These are phyloP conservation scores for Autographa gamma DNA, from an alignment of 2,888 invertebrate species.

Conservation along the genomic window DNA sequence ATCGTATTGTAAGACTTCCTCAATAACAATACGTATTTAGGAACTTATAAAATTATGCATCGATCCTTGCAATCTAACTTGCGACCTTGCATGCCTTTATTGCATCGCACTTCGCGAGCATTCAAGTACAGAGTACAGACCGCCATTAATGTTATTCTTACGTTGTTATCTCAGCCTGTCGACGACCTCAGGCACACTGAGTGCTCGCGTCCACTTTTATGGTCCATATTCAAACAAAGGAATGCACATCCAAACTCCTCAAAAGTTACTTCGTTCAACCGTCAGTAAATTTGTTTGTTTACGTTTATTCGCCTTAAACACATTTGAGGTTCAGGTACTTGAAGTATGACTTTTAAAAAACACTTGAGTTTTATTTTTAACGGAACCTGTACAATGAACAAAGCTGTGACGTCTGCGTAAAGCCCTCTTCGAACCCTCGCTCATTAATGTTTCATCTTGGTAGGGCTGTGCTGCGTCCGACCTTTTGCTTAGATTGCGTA, in stretches of 20 bases:
- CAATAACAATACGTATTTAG: conserved; percentile 51
- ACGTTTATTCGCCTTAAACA: conserved; percentile 33
- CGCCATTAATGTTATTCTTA: conserved; percentile 52
- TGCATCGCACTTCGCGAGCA: conserved; percentile 49
- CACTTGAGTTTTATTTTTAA: conserved; percentile 65
- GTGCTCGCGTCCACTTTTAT: conserved; percentile 40
- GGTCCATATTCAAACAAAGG: conserved; percentile 47
- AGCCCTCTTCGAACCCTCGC: conserved; percentile 66
- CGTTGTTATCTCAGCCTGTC: conserved; percentile 57
- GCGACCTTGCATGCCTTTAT: conserved; percentile 55
- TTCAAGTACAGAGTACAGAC: conserved; percentile 45
- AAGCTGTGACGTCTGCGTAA: conserved; percentile 60
- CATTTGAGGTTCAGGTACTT: conserved; percentile 25
- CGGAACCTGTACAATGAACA: conserved; percentile 57
- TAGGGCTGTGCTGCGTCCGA: conserved; percentile 41
- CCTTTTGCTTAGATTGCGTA: conserved; percentile 38
- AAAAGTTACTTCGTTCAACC: conserved; percentile 20
- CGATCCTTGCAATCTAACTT: conserved; percentile 44
- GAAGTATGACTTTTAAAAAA: conserved; percentile 38
- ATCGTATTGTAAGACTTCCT: conserved; percentile 36
- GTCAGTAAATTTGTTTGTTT: conserved; percentile 44
- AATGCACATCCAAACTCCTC: conserved; percentile 35
- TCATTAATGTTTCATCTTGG: conserved; percentile 71
- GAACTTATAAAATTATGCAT: conserved; percentile 52
- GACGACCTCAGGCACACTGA: conserved; percentile 47